phyloP scores from a whole-genome alignment of 2,888 invertebrate genomes.

The Arge pagana region DNA sequence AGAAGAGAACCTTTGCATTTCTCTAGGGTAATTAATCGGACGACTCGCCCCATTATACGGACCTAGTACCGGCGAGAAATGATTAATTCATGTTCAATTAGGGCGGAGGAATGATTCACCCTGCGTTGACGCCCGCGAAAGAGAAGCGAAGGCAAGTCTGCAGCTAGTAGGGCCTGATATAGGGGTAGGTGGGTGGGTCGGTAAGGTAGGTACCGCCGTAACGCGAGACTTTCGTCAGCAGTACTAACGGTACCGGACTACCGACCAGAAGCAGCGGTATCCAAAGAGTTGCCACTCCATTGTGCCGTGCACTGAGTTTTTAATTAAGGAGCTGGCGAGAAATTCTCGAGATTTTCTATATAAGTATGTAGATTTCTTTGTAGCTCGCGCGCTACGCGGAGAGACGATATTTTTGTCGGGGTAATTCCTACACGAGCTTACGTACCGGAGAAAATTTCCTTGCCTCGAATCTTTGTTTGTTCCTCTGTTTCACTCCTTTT shows the following conservation, averaged over 20 bases:
- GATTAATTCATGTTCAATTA: conserved; percentile 4
- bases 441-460: too few relatives aligned
- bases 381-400: too few relatives aligned
- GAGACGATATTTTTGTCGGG: too few relatives aligned
- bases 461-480: neutral
- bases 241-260: conserved; percentile 16
- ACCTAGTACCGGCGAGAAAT: neutral
- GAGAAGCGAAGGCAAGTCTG: conserved; percentile 29
- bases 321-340: conserved; percentile 51
- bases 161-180: conserved; percentile 11
- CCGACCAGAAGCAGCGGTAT: conserved; percentile 33
- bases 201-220: conserved; percentile 31
- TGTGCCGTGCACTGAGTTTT: conserved; percentile 52
- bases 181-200: conserved; percentile 36
- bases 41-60: neutral
- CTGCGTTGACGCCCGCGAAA: conserved; percentile 17
- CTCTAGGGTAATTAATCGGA: neutral
- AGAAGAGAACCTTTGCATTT: neutral
- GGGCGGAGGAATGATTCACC: conserved; percentile 14
- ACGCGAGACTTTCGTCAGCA: conserved; percentile 28
- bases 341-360: conserved; percentile 50
- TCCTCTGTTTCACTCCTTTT: conserved; percentile 7
- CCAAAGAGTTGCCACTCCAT: conserved; percentile 54
- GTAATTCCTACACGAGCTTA: too few relatives aligned
- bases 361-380: too few relatives aligned